Conservation (phyloP, 2,797 vertebrate species). For the Halcyon smyrnensis region DNA sequence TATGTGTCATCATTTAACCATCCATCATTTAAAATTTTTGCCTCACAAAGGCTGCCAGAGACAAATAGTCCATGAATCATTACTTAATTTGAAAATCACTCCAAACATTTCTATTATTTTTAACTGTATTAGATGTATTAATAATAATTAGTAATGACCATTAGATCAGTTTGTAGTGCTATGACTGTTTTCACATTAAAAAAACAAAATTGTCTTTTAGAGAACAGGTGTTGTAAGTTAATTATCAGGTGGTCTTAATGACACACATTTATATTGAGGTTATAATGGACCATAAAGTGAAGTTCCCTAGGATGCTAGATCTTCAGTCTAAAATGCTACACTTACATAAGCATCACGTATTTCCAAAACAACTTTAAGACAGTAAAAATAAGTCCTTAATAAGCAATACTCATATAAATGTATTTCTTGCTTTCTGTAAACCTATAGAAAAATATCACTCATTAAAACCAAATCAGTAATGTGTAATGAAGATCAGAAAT, state of each 20-base stretch:
- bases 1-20: slow-evolving; percentile 11
- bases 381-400: not conserved
- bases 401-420: not conserved
- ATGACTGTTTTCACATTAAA: not conserved
- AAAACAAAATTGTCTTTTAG: not conserved
- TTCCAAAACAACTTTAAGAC: not conserved
- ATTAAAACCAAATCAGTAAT: not conserved
- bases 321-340: not conserved
- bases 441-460: not conserved
- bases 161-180: not conserved
- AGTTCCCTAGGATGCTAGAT: not conserved
- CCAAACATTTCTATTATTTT: slow-evolving; percentile 19
- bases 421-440: not conserved
- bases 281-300: not conserved
- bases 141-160: slow-evolving; percentile 37
- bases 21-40: not conserved
- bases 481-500: not conserved
- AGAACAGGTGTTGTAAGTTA: slow-evolving; percentile 12
- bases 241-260: slow-evolving; percentile 1
- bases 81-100: slow-evolving; percentile 34
- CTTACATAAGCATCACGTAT: not conserved
- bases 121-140: slow-evolving; percentile 2
- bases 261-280: not conserved
- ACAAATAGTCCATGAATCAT: slow-evolving; percentile 35
- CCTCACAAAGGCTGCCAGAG: not conserved